Base-by-base conservation (phyloP, 2,888 invertebrate species). In the Podotricha telesiphe region DNA sequence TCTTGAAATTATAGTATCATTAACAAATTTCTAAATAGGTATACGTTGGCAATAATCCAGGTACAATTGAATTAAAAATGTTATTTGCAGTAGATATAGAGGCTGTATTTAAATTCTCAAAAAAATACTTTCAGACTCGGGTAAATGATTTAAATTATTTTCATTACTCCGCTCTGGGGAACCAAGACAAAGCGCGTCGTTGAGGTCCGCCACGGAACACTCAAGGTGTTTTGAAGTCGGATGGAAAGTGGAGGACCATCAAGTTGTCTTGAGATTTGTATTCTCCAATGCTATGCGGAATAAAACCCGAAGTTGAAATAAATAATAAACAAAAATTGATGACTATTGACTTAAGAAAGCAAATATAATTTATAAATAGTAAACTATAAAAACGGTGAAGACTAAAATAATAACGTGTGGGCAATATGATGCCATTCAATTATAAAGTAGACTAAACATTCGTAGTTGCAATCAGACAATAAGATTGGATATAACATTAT, bases 401-500 rank as follows among this genome's bases (percentile, higher is more conserved):
- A 67, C 37, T 22, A 58, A 53, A 65, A 53, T 20, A 48, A 53
- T 51, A 53, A 56, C 45, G 20, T 13, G 20, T n/a, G 42, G 42
- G 55, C 61, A 51, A 48, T 65, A 13, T 8, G n/a, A 34, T 68
- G 56, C 22, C 53, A 20, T 58, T 65, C 28, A 42, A 50, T 68
- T 48, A 40, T n/a, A 42, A 19, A 50, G 5, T 72, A 72, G 72
- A 72, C 68, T 70, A 72, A 72, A 72, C 70, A 68, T 70, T 65
- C 58, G 58, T 50, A 51, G n/a, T 22, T 59, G 58, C 42, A 45
- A 22, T 22, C 58, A 22, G 22, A 59, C n/a, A 22, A 20, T 15
- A 20, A 34, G 28, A 34, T 34, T 53, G 53, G 17, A 53, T 10
- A 11, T 34, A 5, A 2, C 48, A 20, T 17, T 48, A 19, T 48